phyloP scores from a whole-genome alignment of 2,797 vertebrate genomes.

The Acipenser transmontanus region DNA sequence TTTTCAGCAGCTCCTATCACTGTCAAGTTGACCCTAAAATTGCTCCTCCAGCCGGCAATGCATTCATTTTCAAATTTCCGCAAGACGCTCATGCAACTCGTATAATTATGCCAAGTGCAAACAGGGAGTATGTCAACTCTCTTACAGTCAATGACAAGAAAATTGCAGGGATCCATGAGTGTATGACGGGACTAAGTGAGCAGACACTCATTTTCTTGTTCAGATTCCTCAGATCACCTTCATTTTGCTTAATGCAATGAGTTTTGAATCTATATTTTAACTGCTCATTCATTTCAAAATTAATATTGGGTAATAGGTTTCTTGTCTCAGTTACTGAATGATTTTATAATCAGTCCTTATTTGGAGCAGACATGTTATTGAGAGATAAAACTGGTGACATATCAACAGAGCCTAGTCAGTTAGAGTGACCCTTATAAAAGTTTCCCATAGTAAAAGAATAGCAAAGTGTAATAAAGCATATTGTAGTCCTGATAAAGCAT shows the following conservation, averaged over 20 bases:
- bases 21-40: slow-evolving; percentile 13
- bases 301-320: not conserved
- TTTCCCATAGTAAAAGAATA: too few relatives aligned
- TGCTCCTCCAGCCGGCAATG: slow-evolving; percentile 5
- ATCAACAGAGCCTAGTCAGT: too few relatives aligned
- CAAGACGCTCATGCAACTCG: not conserved
- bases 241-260: not conserved
- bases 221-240: not conserved
- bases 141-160: slow-evolving; percentile 6
- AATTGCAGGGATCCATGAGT: not conserved
- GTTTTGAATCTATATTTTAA: not conserved
- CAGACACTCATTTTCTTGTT: not conserved
- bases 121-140: slow-evolving; percentile 3
- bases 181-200: not conserved
- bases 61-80: slow-evolving; percentile 7
- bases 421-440: too few relatives aligned
- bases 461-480: too few relatives aligned
- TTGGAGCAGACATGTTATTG: not conserved
- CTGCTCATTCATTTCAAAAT: not conserved
- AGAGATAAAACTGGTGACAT: too few relatives aligned
- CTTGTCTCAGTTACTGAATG: not conserved
- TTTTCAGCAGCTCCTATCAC: slow-evolving; percentile 8
- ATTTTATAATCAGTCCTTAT: not conserved
- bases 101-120: slow-evolving; percentile 10
- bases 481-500: too few relatives aligned